These are phyloP conservation scores for Campoletis raptor DNA, from an alignment of 2,888 invertebrate species.

Conservation along the genomic window DNA sequence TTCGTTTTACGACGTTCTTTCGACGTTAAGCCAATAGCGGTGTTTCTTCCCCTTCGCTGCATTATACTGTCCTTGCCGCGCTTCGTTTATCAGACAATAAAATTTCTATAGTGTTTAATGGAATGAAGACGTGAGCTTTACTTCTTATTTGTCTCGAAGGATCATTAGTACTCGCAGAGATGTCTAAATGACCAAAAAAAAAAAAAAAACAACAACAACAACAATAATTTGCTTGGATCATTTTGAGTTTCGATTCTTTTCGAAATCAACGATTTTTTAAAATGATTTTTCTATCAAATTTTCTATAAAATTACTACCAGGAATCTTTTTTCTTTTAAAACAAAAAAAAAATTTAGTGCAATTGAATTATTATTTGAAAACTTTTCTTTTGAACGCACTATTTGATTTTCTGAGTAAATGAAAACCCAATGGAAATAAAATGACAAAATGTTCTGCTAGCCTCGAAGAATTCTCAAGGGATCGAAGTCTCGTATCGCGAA, in stretches of 20 bases:
- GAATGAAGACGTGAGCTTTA: slow-evolving; percentile 21
- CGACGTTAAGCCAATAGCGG: slow-evolving; percentile 47
- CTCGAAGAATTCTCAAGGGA: slow-evolving; percentile 40
- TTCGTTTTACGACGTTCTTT: slow-evolving; percentile 56
- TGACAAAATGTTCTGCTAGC: not conserved
- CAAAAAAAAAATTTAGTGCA: not conserved
- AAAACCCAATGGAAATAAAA: not conserved
- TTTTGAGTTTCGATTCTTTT: not conserved
- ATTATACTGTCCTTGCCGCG: slow-evolving; percentile 19
- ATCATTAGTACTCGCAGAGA: slow-evolving; percentile 24
- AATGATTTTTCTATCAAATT: not conserved
- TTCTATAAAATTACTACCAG: not conserved
- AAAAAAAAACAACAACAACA: no score
- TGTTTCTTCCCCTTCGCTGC: slow-evolving; percentile 48
- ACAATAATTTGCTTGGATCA: not conserved
- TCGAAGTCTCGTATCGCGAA: not conserved
- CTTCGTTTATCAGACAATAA: slow-evolving; percentile 43
- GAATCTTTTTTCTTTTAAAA: not conserved
- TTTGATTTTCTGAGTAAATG: not conserved
- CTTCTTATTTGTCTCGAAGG: slow-evolving; percentile 17
- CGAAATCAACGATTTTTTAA: not conserved
- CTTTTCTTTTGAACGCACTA: not conserved
- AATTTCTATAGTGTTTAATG: slow-evolving; percentile 14
- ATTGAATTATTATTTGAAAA: not conserved
- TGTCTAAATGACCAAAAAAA: not conserved